Evolutionary conservation across 2,797 vertebrate genomes (phyloP).

Genomic region (Sebastes kiyomatsui): DNA sequence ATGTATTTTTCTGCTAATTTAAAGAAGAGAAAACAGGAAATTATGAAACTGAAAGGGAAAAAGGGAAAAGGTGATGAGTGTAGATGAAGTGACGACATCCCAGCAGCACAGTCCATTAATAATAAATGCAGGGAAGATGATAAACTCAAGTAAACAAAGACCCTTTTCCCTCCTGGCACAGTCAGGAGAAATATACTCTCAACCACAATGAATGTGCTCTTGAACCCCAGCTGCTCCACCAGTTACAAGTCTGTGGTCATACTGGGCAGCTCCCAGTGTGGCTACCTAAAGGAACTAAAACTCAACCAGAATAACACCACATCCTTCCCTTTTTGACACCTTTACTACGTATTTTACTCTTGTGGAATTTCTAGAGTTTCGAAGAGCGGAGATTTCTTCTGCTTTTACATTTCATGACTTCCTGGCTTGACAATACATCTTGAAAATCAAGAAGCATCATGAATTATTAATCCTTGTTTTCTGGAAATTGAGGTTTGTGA

Average conservation of each 20-base stretch:
- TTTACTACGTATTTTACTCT: not conserved
- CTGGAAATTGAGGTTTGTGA: conserved; percentile 1
- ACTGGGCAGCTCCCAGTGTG: not conserved
- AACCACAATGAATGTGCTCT: not conserved
- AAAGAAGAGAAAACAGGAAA: not conserved
- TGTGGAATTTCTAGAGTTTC: conserved; percentile 29
- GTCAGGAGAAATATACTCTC: not conserved
- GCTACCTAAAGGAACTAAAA: not conserved
- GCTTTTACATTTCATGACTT: not conserved
- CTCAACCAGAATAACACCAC: not conserved
- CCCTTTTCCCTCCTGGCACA: not conserved
- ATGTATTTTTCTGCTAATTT: not conserved
- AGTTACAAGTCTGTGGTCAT: not conserved
- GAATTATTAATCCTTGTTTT: not conserved
- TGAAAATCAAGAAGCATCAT: not conserved
- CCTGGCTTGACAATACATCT: not conserved
- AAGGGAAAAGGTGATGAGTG: not conserved
- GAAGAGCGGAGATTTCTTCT: not conserved
- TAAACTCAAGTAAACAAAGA: conserved; percentile 10
- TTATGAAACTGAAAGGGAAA: not conserved
- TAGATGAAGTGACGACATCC: not conserved
- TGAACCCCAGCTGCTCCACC: not conserved
- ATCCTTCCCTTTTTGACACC: not conserved
- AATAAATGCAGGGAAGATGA: not conserved
- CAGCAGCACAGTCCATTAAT: not conserved